Conservation (phyloP, 2,888 invertebrate genomes). For the Microdon myrmicae region DNA sequence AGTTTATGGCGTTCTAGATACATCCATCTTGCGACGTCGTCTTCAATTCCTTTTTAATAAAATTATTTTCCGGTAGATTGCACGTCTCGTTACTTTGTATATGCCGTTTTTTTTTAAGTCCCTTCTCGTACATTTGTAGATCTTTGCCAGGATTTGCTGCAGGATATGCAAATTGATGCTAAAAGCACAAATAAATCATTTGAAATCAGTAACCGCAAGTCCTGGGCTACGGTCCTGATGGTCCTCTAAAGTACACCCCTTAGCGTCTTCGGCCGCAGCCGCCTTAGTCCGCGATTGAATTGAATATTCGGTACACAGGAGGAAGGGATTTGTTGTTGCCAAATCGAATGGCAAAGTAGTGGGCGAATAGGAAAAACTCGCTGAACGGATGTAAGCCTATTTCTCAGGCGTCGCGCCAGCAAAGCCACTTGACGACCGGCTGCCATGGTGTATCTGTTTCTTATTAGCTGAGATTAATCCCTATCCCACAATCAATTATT, state of each 20-base stretch:
- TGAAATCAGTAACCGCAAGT: slow-evolving; percentile 45
- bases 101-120: slow-evolving; percentile 6
- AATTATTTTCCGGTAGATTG: slow-evolving; percentile 45
- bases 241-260: no score
- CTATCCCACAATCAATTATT: slow-evolving; percentile 52
- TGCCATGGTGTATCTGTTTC: slow-evolving; percentile 43
- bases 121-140: slow-evolving; percentile 5
- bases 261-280: no score
- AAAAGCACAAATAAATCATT: slow-evolving; percentile 52
- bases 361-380: slow-evolving; percentile 7
- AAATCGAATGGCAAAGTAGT: slow-evolving; percentile 29
- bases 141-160: slow-evolving; percentile 25
- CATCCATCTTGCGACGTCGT: slow-evolving; percentile 11
- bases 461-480: slow-evolving; percentile 52
- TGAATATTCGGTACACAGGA: no score
- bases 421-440: slow-evolving; percentile 30
- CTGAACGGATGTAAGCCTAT: slow-evolving; percentile 43
- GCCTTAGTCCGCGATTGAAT: no score
- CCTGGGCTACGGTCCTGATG: slow-evolving; percentile 27
- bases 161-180: slow-evolving; percentile 43
- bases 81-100: slow-evolving; percentile 17
- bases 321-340: no score
- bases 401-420: slow-evolving; percentile 37
- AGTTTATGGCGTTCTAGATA: no score
- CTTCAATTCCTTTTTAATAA: slow-evolving; percentile 46